Conservation (phyloP, 2,888 invertebrate genomes). For the Deilephila porcellus region DNA sequence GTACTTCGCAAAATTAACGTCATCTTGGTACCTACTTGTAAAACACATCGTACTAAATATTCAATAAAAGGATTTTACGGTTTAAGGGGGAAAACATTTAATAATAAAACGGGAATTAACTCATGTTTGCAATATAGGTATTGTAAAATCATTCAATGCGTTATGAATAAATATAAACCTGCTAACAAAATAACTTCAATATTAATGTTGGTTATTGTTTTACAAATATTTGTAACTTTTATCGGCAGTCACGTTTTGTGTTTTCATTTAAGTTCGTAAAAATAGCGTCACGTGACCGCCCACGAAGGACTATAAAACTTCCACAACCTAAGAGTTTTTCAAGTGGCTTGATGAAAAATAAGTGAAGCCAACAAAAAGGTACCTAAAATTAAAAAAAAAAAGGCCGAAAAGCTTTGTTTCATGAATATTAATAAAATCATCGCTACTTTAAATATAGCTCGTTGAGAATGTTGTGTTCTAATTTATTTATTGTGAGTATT, state of each 20-base stretch:
- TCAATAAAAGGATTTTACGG: too few relatives aligned
- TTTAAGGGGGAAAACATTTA: too few relatives aligned
- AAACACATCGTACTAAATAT: too few relatives aligned
- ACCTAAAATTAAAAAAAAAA: background rate
- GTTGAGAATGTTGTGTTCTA: too few relatives aligned
- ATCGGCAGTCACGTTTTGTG: background rate
- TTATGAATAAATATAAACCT: too few relatives aligned
- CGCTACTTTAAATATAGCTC: background rate
- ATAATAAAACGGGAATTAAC: too few relatives aligned
- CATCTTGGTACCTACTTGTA: too few relatives aligned
- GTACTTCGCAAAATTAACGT: too few relatives aligned
- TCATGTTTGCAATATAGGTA: too few relatives aligned
- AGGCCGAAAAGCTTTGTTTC: background rate
- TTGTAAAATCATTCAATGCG: too few relatives aligned
- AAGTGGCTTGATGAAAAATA: background rate
- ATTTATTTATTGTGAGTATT: too few relatives aligned
- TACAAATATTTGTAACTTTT: background rate
- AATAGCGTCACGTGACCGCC: background rate
- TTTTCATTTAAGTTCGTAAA: background rate
- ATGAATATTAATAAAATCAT: background rate
- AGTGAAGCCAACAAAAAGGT: slow-evolving; percentile 1
- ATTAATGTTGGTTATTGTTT: background rate
- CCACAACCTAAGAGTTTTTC: background rate
- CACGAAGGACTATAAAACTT: background rate
- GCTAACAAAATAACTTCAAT: background rate